Evolutionary conservation across 2,888 invertebrate species (phyloP), one percentile per base, ranked within the genome.

Genomic region (Napeogenes inachia): DNA sequence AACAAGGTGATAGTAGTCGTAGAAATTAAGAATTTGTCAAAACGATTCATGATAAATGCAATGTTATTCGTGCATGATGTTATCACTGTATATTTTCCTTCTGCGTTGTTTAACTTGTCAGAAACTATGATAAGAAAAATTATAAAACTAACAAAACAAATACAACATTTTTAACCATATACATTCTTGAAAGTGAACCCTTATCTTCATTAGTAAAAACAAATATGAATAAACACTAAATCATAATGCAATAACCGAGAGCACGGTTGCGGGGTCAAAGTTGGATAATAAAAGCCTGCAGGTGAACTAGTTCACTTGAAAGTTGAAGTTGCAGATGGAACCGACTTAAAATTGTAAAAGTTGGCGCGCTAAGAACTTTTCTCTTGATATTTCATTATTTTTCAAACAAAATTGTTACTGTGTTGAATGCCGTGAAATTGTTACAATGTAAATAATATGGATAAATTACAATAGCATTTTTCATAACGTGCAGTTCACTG

Each of bases 1-100:
- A 77, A 81, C 80, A 84, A 82, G 83, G 89, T 89, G 89, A 89
- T 89, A 89, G 81, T 88, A 89, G 87, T 83, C 85, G 60, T 73
- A 73, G 60, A 61, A 61, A 58, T 61, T 66, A 69, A 69, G 68
- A 66, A 65, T 59, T 61, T 61, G 45, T 54, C 54, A n/a, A 12
- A 35, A 6, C n/a, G 32, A n/a, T 50, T 54, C 54, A 35, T 35
- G n/a, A 12, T 13, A 13, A 55, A 38, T 35, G 55, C 8, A 35
- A 42, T 55, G 33, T 35, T 33, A 50, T 21, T 50, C 8, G n/a
- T 50, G n/a, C 50, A 42, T 42, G 42, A 42, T 8, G 42, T 12
- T 42, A 42, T 42, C 8, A 42, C 30, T 50, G 50, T 50, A 50
- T 8, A 30, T 50, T 50, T 50, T 50, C 21, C 10, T 42, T 42